phyloP scores from a whole-genome alignment of 2,888 invertebrate genomes.

The Lasius fuliginosus region DNA sequence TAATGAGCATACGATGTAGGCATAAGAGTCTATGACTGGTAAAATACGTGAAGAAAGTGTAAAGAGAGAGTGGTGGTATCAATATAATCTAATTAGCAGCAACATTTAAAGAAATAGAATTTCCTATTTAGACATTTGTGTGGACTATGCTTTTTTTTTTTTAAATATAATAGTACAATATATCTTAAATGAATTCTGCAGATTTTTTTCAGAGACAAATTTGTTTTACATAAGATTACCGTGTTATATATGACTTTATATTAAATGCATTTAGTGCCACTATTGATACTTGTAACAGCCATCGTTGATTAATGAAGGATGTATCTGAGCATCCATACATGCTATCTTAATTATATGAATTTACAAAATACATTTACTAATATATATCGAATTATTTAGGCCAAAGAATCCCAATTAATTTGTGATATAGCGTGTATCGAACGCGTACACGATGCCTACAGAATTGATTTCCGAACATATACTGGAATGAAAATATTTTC shows the following conservation, averaged over 20 bases:
- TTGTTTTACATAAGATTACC: conserved; percentile 40
- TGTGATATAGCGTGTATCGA: conserved; percentile 27
- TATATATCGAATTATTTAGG: conserved; percentile 59
- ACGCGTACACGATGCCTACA: background rate
- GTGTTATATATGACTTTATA: conserved; percentile 54
- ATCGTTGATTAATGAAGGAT: conserved; percentile 41
- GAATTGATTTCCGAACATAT: conserved; percentile 3
- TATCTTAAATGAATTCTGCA: conserved; percentile 18
- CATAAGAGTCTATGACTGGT: conserved; percentile 26
- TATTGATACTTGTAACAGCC: conserved; percentile 22
- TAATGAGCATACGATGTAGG: conserved; percentile 21
- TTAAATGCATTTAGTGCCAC: conserved; percentile 44
- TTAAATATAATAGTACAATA: conserved; percentile 18
- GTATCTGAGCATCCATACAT: conserved; percentile 46
- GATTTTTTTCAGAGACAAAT: conserved; percentile 27
- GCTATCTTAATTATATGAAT: conserved; percentile 56
- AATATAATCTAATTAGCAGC: conserved; percentile 9
- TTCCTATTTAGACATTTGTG: conserved; percentile 29
- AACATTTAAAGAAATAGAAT: conserved; percentile 11
- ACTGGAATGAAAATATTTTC: conserved; percentile 12
- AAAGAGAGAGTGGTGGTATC: conserved; percentile 15
- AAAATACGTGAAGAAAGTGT: conserved; percentile 5
- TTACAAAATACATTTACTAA: conserved; percentile 65
- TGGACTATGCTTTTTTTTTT: conserved; percentile 21
- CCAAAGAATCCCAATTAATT: conserved; percentile 32